Evolutionary conservation across 2,888 invertebrate genomes (phyloP).

Genomic region (Bombylius discolor): DNA sequence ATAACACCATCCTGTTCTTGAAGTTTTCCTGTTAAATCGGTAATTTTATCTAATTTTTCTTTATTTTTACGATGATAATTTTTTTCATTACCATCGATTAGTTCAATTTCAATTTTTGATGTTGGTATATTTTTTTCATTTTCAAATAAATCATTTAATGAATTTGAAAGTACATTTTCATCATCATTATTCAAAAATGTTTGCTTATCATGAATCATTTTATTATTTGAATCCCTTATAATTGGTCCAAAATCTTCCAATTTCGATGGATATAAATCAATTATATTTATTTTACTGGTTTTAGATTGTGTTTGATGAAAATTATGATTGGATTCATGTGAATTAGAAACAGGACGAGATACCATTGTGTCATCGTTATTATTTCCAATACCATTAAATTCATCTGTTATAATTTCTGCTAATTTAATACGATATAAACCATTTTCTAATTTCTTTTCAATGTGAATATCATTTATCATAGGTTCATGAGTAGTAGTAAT

Average conservation of each 20-base stretch:
- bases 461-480: constrained; percentile 18
- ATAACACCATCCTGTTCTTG: constrained; percentile 34
- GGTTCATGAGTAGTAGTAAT: constrained; percentile 14
- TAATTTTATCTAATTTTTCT: constrained; percentile 4
- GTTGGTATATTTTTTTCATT: constrained; percentile 13
- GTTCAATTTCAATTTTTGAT: constrained; percentile 16
- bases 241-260: constrained; percentile 29
- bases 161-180: constrained; percentile 13
- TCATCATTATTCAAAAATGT: constrained; percentile 13
- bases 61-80: constrained; percentile 1
- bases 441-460: constrained; percentile 23
- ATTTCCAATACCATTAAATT: constrained; percentile 17
- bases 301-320: neutral
- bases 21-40: constrained; percentile 28
- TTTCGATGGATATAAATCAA: constrained; percentile 31
- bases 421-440: constrained; percentile 30
- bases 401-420: constrained; percentile 24
- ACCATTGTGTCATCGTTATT: neutral
- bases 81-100: constrained; percentile 12
- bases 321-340: constrained; percentile 17
- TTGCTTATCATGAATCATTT: constrained; percentile 21
- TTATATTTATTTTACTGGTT: constrained; percentile 29
- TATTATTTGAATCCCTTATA: constrained; percentile 26
- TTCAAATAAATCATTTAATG: constrained; percentile 12
- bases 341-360: neutral